Percentiles rank a stretch among this genome's conserved stretches.
These are phyloP conservation scores for Strongylocentrotus purpuratus DNA, from an alignment of 35 echinoderm and acorn worm genomes.

Conservation along the genomic window DNA sequence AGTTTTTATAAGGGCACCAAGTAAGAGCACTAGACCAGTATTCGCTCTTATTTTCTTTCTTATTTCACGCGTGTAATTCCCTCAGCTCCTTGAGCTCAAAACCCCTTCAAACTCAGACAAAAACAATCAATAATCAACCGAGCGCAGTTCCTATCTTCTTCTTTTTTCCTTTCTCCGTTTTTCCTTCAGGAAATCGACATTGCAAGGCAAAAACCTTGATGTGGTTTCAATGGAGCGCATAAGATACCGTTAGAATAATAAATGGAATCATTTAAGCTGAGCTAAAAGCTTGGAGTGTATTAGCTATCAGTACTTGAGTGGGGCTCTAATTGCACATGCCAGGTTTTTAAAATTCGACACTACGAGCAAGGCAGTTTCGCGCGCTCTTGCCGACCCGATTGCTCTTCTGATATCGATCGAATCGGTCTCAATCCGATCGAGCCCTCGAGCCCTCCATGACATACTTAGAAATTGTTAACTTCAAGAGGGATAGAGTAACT, in stretches of 20 bases:
- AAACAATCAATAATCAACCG: conserved; percentile 32
- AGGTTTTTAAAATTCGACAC: neutral
- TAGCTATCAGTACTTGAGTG: conserved; percentile 38
- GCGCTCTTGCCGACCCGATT: neutral
- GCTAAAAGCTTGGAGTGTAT: conserved; percentile 41
- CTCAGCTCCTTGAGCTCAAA: conserved; percentile 2
- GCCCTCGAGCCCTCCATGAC: conserved; percentile 8
- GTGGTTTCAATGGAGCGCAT: neutral
- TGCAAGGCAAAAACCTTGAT: conserved; percentile 10
- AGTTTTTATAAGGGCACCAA: neutral
- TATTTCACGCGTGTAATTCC: conserved; percentile 45
- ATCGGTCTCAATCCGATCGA: neutral
- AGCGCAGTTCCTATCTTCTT: conserved; percentile 16
- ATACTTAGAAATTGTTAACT: conserved; percentile 29
- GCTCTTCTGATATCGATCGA: conserved; percentile 43
- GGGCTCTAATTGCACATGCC: conserved; percentile 16
- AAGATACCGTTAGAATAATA: conserved; percentile 39
- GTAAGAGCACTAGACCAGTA: neutral
- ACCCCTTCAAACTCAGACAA: neutral
- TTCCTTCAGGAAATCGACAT: neutral
- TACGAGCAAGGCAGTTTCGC: neutral
- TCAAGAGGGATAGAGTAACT: conserved; percentile 40
- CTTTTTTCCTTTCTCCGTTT: neutral
- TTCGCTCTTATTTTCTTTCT: conserved; percentile 18
- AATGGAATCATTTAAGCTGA: conserved; percentile 41